phyloP scores from a whole-genome alignment of 2,888 invertebrate genomes.

The Heliothis peltigera region DNA sequence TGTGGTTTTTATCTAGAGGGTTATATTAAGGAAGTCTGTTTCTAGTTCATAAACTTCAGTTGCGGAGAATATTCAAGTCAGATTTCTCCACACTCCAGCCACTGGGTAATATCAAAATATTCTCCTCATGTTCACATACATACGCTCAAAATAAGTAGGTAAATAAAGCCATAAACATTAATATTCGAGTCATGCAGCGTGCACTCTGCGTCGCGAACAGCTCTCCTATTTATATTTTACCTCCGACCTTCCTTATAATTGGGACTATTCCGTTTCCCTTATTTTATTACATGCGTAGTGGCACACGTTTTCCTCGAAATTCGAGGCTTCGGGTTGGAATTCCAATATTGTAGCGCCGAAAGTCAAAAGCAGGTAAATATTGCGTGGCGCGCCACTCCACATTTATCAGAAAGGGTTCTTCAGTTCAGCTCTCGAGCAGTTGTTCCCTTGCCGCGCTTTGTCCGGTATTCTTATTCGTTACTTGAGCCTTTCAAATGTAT shows the following conservation, averaged over 20 bases:
- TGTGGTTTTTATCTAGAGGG: neutral
- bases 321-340: slow-evolving; percentile 37
- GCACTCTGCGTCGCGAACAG: neutral
- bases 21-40: neutral
- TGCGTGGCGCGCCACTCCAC: slow-evolving; percentile 41
- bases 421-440: slow-evolving; percentile 23
- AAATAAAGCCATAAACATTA: slow-evolving; percentile 2
- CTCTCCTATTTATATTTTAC: neutral
- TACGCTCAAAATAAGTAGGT: slow-evolving; percentile 1
- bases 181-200: neutral
- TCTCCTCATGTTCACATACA: neutral
- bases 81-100: neutral
- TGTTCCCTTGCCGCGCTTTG: slow-evolving; percentile 42
- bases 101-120: neutral
- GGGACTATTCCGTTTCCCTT: neutral
- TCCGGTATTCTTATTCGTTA: slow-evolving; percentile 47
- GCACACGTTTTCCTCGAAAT: slow-evolving; percentile 37
- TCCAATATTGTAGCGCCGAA: slow-evolving; percentile 51
- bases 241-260: slow-evolving; percentile 2
- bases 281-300: slow-evolving; percentile 5
- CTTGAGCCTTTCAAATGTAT: slow-evolving; percentile 26
- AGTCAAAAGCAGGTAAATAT: slow-evolving; percentile 57
- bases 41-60: neutral
- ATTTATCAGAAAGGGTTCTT: slow-evolving; percentile 54
- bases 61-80: neutral